Base-by-base conservation (phyloP, 2,113 vertebrate species). In the Prunella fulvescens region DNA sequence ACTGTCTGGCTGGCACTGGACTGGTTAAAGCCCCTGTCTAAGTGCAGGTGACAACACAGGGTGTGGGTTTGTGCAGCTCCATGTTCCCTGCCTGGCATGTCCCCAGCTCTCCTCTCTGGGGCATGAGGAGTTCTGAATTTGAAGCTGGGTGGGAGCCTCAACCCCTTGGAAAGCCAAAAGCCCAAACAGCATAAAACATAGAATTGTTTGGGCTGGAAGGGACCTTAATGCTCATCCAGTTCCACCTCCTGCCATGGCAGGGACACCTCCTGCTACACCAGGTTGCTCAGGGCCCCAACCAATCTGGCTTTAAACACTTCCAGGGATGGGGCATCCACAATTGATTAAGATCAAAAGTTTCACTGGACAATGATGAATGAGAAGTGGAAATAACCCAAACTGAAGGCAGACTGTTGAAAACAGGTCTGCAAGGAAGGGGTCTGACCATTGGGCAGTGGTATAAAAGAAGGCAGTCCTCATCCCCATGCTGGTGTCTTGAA, bases 21-120 rank as follows among this genome's bases (percentile, higher is more conserved):
- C 48, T 53, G 53, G n/a, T 35, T 28, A 10, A 76, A 35, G 12
- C 9, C 12, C 6, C 7, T 4, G 5, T 13, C 31, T 31, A 35
- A 50, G 0, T 35, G 35, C 35, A 23, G 67, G 82, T 8, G 54
- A 22, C 6, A 67, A 35, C 14, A 9, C 0, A 2, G 58, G 19
- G 7, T 0, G 8, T 5, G 37, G 0, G 3, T 4, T 20, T 10
- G 2, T 1, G 40, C 28, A 58, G 61, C 37, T 48, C 3, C 3
- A 61, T 9, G 2, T 12, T n/a, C 69, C 51, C 31, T 10, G 60
- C 14, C 26, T 6, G 0, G 12, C 0, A 0, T 3, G 39, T 42
- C 57, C 61, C 33, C 80, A 71, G 47, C 57, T 73, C 73, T 31
- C 62, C 40, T n/a, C 64, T 69, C 45, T n/a, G 19, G 47, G 40